Evolutionary conservation across 2,797 vertebrate genomes (phyloP).

Genomic region (Rhinophrynus dorsalis): DNA sequence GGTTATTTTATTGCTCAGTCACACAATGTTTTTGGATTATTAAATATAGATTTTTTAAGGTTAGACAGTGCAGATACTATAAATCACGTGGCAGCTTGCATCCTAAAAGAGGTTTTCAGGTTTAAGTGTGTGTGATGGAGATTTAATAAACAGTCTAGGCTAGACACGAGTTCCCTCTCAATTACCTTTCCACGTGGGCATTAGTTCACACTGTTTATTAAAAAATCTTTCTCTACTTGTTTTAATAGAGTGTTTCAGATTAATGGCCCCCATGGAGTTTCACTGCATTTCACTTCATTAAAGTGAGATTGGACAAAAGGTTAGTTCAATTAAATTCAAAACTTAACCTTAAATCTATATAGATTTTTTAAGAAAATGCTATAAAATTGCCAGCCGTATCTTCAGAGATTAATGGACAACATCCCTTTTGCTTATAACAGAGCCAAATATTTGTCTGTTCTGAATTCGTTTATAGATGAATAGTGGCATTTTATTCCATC

Average conservation of each 20-base stretch:
- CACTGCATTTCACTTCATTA: slow-evolving; percentile 83
- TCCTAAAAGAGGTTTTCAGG: slow-evolving; percentile 63
- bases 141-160: slow-evolving; percentile 75
- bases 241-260: slow-evolving; percentile 81
- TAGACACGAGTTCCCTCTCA: slow-evolving; percentile 71
- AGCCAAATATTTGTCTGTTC: slow-evolving; percentile 56
- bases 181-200: slow-evolving; percentile 80
- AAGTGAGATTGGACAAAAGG: slow-evolving; percentile 76
- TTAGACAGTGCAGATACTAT: slow-evolving; percentile 65
- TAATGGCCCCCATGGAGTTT: slow-evolving; percentile 74
- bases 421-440: slow-evolving; percentile 56
- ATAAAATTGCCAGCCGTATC: slow-evolving; percentile 67
- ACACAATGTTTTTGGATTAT: slow-evolving; percentile 73
- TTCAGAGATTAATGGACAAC: slow-evolving; percentile 68
- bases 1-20: slow-evolving; percentile 76
- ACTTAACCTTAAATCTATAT: slow-evolving; percentile 69
- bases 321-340: slow-evolving; percentile 80
- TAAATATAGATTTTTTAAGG: slow-evolving; percentile 70
- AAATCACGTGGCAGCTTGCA: slow-evolving; percentile 72
- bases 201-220: slow-evolving; percentile 82
- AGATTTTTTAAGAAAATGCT: slow-evolving; percentile 68
- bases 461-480: slow-evolving; percentile 53
- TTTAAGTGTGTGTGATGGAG: slow-evolving; percentile 75
- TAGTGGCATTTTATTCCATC: slow-evolving; percentile 59
- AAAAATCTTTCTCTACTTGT: slow-evolving; percentile 78